phyloP scores from a whole-genome alignment of 2,888 invertebrate genomes.

The Perithous albicinctus region DNA sequence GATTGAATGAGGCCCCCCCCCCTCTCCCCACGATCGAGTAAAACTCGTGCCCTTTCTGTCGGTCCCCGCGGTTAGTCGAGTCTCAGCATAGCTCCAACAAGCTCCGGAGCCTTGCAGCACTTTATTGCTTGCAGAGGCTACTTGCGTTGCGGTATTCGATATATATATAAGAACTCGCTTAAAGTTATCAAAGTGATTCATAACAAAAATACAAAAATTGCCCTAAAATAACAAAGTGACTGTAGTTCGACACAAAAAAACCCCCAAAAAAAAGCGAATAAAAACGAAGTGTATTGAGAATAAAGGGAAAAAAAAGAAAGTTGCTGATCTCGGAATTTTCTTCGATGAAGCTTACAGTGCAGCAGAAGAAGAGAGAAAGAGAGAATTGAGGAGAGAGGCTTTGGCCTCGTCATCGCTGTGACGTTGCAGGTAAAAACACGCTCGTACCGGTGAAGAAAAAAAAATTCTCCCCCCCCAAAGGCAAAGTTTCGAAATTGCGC shows the following conservation, averaged over 20 bases:
- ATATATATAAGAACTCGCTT: too few relatives aligned
- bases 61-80: neutral
- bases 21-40: neutral
- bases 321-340: neutral
- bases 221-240: too few relatives aligned
- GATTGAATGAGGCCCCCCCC: conserved; percentile 24
- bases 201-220: neutral
- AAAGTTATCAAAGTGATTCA: conserved; percentile 4
- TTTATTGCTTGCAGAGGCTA: neutral
- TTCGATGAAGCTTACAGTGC: neutral
- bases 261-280: neutral
- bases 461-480: too few relatives aligned
- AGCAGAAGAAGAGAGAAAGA: conserved; percentile 1
- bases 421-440: conserved; percentile 59
- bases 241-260: neutral
- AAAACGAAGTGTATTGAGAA: neutral
- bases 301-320: neutral
- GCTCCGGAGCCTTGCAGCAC: conserved; percentile 43
- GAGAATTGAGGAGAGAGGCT: conserved; percentile 2
- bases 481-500: too few relatives aligned
- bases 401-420: conserved; percentile 41
- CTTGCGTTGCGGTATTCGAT: too few relatives aligned
- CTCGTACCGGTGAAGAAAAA: too few relatives aligned
- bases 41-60: conserved; percentile 49
- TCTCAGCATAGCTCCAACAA: conserved; percentile 39